Conservation (phyloP, 2,113 vertebrate species). For the Fregata magnificens region DNA sequence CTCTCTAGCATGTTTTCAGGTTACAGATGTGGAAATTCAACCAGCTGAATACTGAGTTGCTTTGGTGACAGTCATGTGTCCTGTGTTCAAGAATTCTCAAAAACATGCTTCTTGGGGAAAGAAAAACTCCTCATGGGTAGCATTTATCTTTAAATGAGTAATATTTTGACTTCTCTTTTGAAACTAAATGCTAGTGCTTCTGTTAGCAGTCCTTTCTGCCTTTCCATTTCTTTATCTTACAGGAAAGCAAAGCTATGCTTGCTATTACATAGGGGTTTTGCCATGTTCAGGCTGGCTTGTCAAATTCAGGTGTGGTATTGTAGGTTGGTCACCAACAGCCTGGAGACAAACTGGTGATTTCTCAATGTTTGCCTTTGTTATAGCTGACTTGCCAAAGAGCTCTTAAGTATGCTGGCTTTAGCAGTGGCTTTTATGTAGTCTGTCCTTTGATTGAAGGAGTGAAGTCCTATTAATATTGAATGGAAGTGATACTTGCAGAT, state of each 20-base stretch:
- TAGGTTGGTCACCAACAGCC: neutral
- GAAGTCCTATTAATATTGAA: neutral
- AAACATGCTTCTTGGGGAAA: neutral
- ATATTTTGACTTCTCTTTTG: neutral
- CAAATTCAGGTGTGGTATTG: neutral
- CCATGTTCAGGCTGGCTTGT: neutral
- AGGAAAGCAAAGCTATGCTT: neutral
- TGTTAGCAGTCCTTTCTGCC: neutral
- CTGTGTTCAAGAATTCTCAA: neutral
- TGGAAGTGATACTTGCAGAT: neutral
- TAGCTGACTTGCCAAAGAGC: neutral
- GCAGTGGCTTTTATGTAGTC: neutral
- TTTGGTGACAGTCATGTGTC: neutral
- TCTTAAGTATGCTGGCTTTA: neutral
- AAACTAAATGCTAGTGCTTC: neutral
- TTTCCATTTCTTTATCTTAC: neutral
- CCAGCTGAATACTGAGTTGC: neutral
- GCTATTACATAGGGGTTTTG: rapidly evolving
- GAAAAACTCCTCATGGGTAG: neutral
- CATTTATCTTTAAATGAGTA: neutral
- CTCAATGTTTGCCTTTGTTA: neutral
- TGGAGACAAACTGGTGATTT: neutral
- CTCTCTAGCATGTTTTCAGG: neutral
- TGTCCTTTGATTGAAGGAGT: neutral
- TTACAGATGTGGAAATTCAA: neutral